phyloP scores from a whole-genome alignment of 2,113 vertebrate genomes.

The Helogale parvula region DNA sequence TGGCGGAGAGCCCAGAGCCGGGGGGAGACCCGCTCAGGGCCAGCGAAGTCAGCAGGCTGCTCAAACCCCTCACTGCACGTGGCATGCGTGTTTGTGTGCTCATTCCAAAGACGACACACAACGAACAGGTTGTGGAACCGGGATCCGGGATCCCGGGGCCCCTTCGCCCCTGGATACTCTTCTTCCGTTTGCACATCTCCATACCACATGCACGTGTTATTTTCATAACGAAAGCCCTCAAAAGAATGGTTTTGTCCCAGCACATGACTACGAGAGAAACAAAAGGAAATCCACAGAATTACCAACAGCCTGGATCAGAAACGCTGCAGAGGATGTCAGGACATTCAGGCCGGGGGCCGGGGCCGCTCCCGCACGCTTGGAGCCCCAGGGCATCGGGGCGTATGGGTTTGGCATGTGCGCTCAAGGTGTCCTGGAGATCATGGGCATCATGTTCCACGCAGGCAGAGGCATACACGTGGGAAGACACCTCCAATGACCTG shows the following conservation, averaged over 20 bases:
- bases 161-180: not conserved
- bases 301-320: not conserved
- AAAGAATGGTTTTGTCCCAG: not conserved
- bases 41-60: too few relatives aligned
- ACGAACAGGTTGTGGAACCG: too few relatives aligned
- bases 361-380: rapidly evolving
- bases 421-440: not conserved
- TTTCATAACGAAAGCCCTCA: not conserved
- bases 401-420: too few relatives aligned
- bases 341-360: not conserved
- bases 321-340: not conserved
- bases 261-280: not conserved
- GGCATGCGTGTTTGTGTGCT: not conserved
- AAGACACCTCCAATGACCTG: not conserved
- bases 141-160: not conserved
- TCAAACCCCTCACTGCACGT: not conserved
- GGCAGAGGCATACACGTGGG: not conserved
- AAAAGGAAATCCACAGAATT: not conserved
- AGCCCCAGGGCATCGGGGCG: rapidly evolving
- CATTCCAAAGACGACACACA: not conserved
- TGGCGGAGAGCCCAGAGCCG: not conserved
- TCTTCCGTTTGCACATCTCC: not conserved
- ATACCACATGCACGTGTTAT: not conserved
- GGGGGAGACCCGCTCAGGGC: not conserved
- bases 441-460: rapidly evolving